phyloP scores from a whole-genome alignment of 2,113 vertebrate species.

The Melanotaenia duboulayi region DNA sequence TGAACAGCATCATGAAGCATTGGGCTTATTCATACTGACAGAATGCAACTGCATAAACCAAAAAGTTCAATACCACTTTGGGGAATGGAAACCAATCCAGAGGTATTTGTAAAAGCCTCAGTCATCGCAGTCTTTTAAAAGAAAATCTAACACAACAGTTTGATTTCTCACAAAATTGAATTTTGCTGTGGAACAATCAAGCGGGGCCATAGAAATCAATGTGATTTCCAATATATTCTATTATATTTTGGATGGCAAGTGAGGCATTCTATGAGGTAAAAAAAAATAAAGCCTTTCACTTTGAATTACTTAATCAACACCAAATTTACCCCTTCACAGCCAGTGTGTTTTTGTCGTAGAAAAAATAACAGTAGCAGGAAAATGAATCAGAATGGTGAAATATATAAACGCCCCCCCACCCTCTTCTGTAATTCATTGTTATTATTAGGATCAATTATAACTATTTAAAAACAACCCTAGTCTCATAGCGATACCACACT shows the following conservation, averaged over 20 bases:
- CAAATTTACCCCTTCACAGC: constrained; percentile 15
- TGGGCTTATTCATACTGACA: constrained; percentile 60
- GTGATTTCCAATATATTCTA: constrained; percentile 39
- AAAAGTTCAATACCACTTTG: constrained; percentile 64
- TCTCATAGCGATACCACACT: not conserved
- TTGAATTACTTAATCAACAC: constrained; percentile 22
- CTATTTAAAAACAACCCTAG: not conserved
- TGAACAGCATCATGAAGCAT: constrained; percentile 53
- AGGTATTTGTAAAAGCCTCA: constrained; percentile 62
- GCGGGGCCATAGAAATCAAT: constrained; percentile 42
- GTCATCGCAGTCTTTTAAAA: constrained; percentile 57
- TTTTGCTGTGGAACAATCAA: constrained; percentile 48
- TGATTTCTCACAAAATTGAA: constrained; percentile 57
- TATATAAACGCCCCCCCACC: no score
- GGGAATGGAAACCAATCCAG: constrained; percentile 34
- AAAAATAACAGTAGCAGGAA: not conserved
- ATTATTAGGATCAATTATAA: not conserved
- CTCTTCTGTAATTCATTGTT: not conserved
- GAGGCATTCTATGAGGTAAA: constrained; percentile 16
- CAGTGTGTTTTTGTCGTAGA: not conserved
- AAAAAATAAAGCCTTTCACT: constrained; percentile 24
- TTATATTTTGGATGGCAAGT: constrained; percentile 44
- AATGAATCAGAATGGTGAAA: not conserved
- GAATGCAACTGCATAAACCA: constrained; percentile 65
- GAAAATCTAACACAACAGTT: constrained; percentile 57